These are phyloP conservation scores for Okapia johnstoni DNA, from an alignment of 2,113 vertebrate species.

Conservation along the genomic window DNA sequence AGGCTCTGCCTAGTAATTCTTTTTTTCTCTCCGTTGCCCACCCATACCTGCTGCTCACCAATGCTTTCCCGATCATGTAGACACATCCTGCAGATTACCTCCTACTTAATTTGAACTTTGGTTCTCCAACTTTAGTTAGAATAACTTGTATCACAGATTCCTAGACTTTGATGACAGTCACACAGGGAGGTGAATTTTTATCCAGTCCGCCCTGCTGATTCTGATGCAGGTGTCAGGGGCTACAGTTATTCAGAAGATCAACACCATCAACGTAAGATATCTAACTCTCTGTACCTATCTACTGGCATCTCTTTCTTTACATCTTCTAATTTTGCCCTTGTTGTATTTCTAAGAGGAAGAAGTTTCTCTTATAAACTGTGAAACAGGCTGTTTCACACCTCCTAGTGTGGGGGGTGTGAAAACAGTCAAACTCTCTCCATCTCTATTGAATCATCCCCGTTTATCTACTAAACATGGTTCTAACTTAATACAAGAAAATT, in stretches of 20 bases:
- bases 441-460: background rate
- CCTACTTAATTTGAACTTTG: background rate
- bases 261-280: background rate
- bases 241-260: background rate
- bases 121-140: background rate
- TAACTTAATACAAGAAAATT: background rate
- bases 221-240: background rate
- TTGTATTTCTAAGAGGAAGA: background rate
- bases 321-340: background rate
- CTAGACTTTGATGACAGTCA: background rate
- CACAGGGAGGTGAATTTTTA: background rate
- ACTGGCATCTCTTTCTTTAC: background rate
- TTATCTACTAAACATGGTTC: background rate
- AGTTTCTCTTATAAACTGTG: background rate
- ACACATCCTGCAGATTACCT: background rate
- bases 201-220: background rate
- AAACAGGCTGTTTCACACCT: background rate
- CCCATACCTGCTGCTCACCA: background rate
- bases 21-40: background rate
- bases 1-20: background rate
- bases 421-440: background rate
- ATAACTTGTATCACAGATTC: background rate
- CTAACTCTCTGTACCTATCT: background rate
- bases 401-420: background rate
- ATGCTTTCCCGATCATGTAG: background rate